Conservation (phyloP, 2,113 vertebrate species). For the Bubo bubo region DNA sequence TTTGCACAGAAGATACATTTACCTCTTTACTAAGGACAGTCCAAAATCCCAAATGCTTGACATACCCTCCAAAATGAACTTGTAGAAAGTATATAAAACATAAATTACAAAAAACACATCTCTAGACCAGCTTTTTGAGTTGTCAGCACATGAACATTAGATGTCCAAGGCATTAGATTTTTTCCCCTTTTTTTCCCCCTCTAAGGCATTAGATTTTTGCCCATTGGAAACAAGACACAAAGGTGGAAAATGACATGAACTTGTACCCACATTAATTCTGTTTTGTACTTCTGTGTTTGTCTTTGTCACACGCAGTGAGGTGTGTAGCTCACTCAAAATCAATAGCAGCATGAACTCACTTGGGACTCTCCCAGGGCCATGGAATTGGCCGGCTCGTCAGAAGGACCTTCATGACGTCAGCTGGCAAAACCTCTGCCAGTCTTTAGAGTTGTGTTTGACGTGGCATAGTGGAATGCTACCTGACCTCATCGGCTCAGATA, state of each 20-base stretch:
- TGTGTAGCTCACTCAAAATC: background rate
- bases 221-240: background rate
- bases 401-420: background rate
- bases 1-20: background rate
- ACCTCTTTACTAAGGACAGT: background rate
- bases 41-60: background rate
- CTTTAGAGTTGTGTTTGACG: background rate
- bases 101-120: background rate
- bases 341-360: background rate
- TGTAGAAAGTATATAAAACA: background rate
- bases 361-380: background rate
- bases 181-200: background rate
- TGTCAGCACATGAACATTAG: background rate
- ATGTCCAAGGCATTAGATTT: too few species aligned
- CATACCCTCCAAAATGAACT: background rate
- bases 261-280: slow-evolving; percentile 20
- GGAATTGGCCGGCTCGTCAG: background rate
- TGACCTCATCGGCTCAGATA: slow-evolving; percentile 4
- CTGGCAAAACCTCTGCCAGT: background rate
- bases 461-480: background rate
- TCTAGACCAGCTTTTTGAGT: background rate
- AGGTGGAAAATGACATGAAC: background rate
- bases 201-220: background rate
- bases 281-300: background rate
- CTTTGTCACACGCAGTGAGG: background rate